Base-by-base conservation (phyloP, 2,888 invertebrate genomes). In the Eudasyphora cyanicolor region DNA sequence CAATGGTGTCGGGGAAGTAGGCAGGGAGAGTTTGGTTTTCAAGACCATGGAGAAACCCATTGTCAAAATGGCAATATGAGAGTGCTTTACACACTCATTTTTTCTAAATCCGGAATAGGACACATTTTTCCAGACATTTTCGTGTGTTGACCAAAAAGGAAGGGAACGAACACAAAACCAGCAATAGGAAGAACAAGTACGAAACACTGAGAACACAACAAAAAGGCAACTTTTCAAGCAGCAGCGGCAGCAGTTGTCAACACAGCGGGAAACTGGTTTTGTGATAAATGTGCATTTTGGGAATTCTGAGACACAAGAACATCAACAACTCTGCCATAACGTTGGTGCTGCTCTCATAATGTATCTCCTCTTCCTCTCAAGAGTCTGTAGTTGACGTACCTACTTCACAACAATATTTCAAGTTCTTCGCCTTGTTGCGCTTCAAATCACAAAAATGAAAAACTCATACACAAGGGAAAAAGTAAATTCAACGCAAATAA, bases 261-360 rank as follows among this genome's bases (percentile, higher is more conserved):
- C 84, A 78, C 86, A 83, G 82, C 84, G 76, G 81, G 85, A 86
- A 86, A 86, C 85, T 84, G 85, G 86, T 86, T 86, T 86, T 76
- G 67, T 81, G 69, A 80, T 77, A 82, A 84, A 83, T 86, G 84
- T 85, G 82, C 85, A 84, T 82, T 85, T 82, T 62, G 79, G 54
- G 38, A 84, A 77, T 80, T 51, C 42, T 60, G 60, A 49, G 60
- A 71, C 6, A 76, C 38, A 2, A n/a, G 45, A 42, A n/a, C 69
- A 45, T 69, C 79, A 62, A 74, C 67, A 71, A 67, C 49, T 38
- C 29, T 64, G 38, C 38, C 67, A 67, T 42, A 67, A n/a, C n/a
- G n/a, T n/a, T n/a, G n/a, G n/a, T n/a, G n/a, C n/a, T n/a, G n/a
- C 38, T 42, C 42, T 12, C 67, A 35, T 35, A 35, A 64, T 42